phyloP scores from a whole-genome alignment of 2,113 vertebrate genomes.

The Oenanthe melanoleuca region DNA sequence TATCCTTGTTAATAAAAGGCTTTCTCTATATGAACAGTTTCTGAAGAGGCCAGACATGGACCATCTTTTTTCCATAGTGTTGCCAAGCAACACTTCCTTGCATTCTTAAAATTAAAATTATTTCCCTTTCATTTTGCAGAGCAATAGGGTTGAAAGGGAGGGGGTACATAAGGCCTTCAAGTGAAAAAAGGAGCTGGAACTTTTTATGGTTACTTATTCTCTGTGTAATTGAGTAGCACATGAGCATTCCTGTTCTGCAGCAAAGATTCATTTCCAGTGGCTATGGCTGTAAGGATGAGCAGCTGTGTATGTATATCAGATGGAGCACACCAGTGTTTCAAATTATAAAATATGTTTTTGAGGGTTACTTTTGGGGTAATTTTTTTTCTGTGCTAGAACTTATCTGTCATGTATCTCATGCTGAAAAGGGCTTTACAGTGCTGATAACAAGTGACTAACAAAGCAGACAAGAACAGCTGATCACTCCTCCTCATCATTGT shows the following conservation, averaged over 20 bases:
- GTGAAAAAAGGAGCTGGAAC: neutral
- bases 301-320: neutral
- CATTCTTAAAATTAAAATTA: conserved; percentile 31
- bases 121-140: neutral
- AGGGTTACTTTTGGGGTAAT: neutral
- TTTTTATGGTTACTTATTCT: neutral
- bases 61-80: neutral
- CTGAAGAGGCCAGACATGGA: neutral
- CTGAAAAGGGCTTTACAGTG: neutral
- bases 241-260: neutral
- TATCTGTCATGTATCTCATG: neutral
- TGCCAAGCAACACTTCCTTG: conserved; percentile 53
- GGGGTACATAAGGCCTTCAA: neutral
- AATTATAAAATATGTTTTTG: neutral
- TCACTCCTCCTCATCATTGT: neutral
- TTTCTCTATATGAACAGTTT: neutral
- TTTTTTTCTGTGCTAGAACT: neutral
- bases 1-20: neutral
- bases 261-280: neutral
- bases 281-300: neutral
- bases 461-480: neutral
- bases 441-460: neutral
- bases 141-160: neutral
- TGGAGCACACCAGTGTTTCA: neutral
- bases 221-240: neutral